Evolutionary conservation across 2,888 invertebrate species (phyloP), one percentile per base, ranked within the genome.

Genomic region (Portevinia maculata): DNA sequence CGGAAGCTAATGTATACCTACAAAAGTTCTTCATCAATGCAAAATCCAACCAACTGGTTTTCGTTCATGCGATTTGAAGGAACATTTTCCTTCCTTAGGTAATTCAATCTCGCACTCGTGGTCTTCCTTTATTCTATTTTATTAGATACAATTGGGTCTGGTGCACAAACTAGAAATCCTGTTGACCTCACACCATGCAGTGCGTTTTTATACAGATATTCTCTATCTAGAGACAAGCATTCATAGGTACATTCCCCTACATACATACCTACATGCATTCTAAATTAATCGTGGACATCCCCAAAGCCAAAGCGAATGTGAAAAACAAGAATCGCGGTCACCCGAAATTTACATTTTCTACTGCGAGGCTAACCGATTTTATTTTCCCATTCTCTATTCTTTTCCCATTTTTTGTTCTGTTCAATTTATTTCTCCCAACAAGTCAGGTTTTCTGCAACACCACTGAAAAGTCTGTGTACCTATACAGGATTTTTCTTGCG

Each of bases 311-410:
- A 46, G 46, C 46, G 19, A 67, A 46, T 37, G 52, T 32, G 46
- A 57, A 52, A 53, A 73, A 6, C n/a, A 46, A 32, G 79, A 73
- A 73, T 67, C 24, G 79, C 67, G 79, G 79, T 79, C 73, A 74
- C 32, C 30, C 59, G 30, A 74, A 79, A 74, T 74, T 73, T 67
- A 62, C 74, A 67, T 74, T 73, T 73, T 53, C 53, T 48, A 60
- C 37, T 73, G 34, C 67, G 34, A 57, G 48, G 60, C 52, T 57
- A 71, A 60, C 79, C 79, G 60, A 74, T 74, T 79, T 67, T 17
- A 21, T 48, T 30, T 55, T 19, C 41, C 13, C 41, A 41, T 15
- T 44, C 52, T 21, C 28, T 30, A 48, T 44, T 19, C 21, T 24
- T 15, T 46, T 55, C 37, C 24, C 6, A 37, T 19, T 4, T 32